Percentiles rank a stretch among this genome's conserved stretches.
phyloP scores from a whole-genome alignment of 35 echinoderm and acorn worm species.

The Ptychodera flava region DNA sequence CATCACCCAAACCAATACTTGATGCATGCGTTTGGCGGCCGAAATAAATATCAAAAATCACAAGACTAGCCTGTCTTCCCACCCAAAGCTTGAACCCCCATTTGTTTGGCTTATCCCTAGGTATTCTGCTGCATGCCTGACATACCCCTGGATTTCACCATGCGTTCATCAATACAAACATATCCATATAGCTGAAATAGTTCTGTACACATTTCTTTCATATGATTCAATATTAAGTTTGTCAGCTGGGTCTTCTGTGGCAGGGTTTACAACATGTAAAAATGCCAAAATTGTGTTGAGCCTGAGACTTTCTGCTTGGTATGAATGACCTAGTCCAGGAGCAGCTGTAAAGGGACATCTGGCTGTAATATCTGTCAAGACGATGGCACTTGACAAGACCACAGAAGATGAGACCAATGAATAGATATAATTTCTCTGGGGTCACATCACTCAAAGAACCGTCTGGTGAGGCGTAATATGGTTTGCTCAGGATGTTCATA shows the following conservation, averaged over 20 bases:
- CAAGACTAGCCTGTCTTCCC: conserved; percentile 15
- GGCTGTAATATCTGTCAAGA: neutral
- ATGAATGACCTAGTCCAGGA: neutral
- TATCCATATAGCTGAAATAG: conserved; percentile 12
- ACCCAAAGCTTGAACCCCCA: conserved; percentile 29
- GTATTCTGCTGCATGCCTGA: conserved; percentile 16
- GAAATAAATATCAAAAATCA: conserved; percentile 17
- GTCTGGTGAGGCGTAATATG: neutral
- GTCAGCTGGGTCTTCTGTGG: conserved; percentile 5
- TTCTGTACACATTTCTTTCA: conserved; percentile 13
- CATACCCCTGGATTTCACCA: conserved; percentile 17
- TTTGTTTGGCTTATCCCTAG: conserved; percentile 21
- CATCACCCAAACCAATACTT: neutral
- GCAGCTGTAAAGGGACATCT: neutral
- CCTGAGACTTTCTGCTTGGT: neutral
- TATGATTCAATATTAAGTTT: conserved; percentile 20
- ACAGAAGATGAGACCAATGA: neutral
- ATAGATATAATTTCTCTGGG: neutral
- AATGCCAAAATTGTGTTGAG: conserved; percentile 14
- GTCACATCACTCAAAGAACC: neutral
- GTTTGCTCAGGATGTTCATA: neutral
- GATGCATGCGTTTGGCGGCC: neutral
- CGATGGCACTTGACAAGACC: neutral
- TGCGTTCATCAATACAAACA: conserved; percentile 17
- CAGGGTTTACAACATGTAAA: conserved; percentile 30